Evolutionary conservation across 2,113 vertebrate species (phyloP).

Genomic region (Phyllostomus hastatus): DNA sequence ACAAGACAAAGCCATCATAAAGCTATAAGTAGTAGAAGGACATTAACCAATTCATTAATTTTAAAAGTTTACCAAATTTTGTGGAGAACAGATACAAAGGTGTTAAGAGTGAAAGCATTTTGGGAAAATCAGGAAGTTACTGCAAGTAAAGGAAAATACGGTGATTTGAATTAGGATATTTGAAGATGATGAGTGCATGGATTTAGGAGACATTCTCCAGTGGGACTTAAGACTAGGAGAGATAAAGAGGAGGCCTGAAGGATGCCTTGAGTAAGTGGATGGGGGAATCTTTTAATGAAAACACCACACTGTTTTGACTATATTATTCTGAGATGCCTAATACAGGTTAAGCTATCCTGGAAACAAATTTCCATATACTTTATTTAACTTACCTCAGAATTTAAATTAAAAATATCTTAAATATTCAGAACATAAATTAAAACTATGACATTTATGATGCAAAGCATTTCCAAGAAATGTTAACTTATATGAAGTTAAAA

Average conservation of each 20-base stretch:
- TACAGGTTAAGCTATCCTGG: background rate
- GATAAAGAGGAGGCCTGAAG: rapidly evolving
- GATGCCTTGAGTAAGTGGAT: background rate
- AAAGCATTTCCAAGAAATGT: background rate
- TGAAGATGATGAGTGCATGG: background rate
- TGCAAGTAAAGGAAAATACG: background rate
- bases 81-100: background rate
- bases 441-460: background rate
- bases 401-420: background rate
- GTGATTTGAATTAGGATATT: background rate
- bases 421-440: background rate
- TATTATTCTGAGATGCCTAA: background rate
- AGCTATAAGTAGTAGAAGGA: background rate
- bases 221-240: background rate
- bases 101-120: background rate
- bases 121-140: background rate
- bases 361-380: background rate
- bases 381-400: background rate
- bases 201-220: background rate
- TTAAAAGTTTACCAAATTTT: background rate
- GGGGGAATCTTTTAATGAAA: background rate
- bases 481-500: background rate
- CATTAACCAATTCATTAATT: background rate
- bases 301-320: background rate
- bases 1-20: background rate